These are phyloP conservation scores for Coryphaenoides rupestris DNA, from an alignment of 2,113 vertebrate species.

Conservation along the genomic window DNA sequence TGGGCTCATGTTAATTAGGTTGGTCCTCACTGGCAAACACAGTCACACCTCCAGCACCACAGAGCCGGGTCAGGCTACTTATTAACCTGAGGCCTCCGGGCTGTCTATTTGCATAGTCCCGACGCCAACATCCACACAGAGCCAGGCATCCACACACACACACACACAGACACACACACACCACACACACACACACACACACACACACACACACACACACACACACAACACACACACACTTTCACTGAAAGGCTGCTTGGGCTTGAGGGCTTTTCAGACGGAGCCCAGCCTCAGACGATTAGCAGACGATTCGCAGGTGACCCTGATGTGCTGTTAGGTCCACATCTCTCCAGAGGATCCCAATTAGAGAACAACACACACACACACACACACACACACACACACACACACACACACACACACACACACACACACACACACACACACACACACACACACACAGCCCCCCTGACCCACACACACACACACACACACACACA, in stretches of 20 bases:
- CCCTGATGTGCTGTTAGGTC: slow-evolving; percentile 41
- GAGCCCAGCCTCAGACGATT: too few relatives aligned
- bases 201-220: too few relatives aligned
- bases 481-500: slow-evolving; percentile 22
- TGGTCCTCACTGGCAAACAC: slow-evolving; percentile 51
- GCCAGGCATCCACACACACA: neutral
- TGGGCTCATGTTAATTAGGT: slow-evolving; percentile 57
- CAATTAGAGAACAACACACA: slow-evolving; percentile 40
- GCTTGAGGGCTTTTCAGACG: too few relatives aligned
- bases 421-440: slow-evolving; percentile 7
- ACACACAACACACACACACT: too few relatives aligned
- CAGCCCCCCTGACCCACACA: too few relatives aligned
- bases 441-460: slow-evolving; percentile 19
- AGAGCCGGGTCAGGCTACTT: slow-evolving; percentile 40
- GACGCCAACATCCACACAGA: slow-evolving; percentile 12
- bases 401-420: neutral
- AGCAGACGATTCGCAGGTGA: too few relatives aligned
- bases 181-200: too few relatives aligned
- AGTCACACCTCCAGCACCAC: slow-evolving; percentile 38
- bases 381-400: slow-evolving; percentile 1
- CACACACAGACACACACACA: too few relatives aligned
- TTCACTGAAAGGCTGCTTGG: too few relatives aligned
- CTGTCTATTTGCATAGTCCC: slow-evolving; percentile 43
- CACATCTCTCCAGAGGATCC: slow-evolving; percentile 48
- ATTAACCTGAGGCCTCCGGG: slow-evolving; percentile 51